These are phyloP conservation scores for Heliangelus exortis DNA, from an alignment of 2,797 vertebrate genomes.

Conservation along the genomic window DNA sequence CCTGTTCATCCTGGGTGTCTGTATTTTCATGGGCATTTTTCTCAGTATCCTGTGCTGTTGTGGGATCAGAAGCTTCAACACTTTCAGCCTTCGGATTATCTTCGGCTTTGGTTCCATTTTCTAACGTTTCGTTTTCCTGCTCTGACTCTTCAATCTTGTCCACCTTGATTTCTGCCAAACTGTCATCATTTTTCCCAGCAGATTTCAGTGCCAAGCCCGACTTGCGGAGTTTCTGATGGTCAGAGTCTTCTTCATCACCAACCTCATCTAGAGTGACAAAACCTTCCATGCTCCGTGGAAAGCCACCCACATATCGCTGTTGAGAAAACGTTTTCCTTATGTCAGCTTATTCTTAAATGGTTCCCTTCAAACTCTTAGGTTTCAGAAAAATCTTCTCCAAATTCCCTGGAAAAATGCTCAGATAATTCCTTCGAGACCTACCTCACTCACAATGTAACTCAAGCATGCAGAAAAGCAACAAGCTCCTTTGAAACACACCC, in stretches of 20 bases:
- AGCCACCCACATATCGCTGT: slow-evolving; percentile 80
- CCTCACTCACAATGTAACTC: background rate
- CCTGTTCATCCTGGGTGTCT: slow-evolving; percentile 72
- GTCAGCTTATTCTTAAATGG: slow-evolving; percentile 8
- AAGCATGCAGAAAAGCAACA: background rate
- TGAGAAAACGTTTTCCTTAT: slow-evolving; percentile 62
- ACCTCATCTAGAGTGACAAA: slow-evolving; percentile 95
- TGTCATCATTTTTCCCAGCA: slow-evolving; percentile 77
- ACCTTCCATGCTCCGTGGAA: slow-evolving; percentile 91
- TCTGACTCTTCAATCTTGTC: slow-evolving; percentile 81
- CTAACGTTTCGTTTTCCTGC: slow-evolving; percentile 75
- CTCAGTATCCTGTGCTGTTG: slow-evolving; percentile 41
- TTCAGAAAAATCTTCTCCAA: background rate
- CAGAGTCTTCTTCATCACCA: slow-evolving; percentile 87
- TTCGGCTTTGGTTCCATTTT: slow-evolving; percentile 74
- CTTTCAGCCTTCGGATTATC: slow-evolving; percentile 61
- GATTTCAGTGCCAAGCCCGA: slow-evolving; percentile 64
- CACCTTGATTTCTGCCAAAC: slow-evolving; percentile 84
- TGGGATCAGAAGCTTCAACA: slow-evolving; percentile 52
- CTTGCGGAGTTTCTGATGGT: slow-evolving; percentile 75
- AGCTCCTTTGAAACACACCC: background rate
- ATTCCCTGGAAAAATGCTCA: background rate
- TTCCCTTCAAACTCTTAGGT: background rate
- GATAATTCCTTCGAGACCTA: background rate
- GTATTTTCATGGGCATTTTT: slow-evolving; percentile 64